phyloP scores from a whole-genome alignment of 2,113 vertebrate species.

The Oryzias woworae region DNA sequence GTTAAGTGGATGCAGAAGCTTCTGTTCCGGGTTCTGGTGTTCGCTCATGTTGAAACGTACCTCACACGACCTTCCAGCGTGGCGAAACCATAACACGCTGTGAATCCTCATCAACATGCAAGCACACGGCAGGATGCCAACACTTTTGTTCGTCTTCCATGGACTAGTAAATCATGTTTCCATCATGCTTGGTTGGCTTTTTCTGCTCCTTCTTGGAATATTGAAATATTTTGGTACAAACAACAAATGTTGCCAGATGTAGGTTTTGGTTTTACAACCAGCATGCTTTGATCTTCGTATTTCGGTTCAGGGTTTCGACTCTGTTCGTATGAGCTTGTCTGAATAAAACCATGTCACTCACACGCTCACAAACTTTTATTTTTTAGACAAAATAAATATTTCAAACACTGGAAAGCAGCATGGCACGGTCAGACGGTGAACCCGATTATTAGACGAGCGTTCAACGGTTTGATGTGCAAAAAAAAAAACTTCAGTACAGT shows the following conservation, averaged over 20 bases:
- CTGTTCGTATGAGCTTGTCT: background rate
- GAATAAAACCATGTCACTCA: constrained; percentile 1
- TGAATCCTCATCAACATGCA: constrained; percentile 53
- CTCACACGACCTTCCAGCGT: constrained; percentile 35
- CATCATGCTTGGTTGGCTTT: background rate
- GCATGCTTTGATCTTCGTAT: constrained; percentile 45
- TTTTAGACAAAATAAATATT: constrained; percentile 76
- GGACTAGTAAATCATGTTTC: background rate
- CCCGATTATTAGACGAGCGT: constrained; percentile 23
- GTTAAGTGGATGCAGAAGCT: constrained; percentile 23
- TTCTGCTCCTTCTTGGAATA: constrained; percentile 7
- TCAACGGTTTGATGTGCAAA: constrained; percentile 44
- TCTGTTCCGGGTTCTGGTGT: background rate
- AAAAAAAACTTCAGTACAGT: constrained; percentile 20
- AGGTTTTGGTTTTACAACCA: constrained; percentile 62
- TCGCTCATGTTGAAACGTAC: constrained; percentile 43
- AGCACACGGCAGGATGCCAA: constrained; percentile 33
- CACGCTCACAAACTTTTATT: constrained; percentile 59
- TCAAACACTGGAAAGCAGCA: constrained; percentile 58
- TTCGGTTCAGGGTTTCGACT: constrained; percentile 7
- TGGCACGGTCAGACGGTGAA: constrained; percentile 36
- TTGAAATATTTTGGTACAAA: constrained; percentile 60
- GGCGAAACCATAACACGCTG: constrained; percentile 45
- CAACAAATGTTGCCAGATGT: constrained; percentile 56
- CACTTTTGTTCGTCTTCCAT: constrained; percentile 25